Evolutionary conservation across 2,797 vertebrate genomes (phyloP).

Genomic region (Arrhamphus sclerolepis): DNA sequence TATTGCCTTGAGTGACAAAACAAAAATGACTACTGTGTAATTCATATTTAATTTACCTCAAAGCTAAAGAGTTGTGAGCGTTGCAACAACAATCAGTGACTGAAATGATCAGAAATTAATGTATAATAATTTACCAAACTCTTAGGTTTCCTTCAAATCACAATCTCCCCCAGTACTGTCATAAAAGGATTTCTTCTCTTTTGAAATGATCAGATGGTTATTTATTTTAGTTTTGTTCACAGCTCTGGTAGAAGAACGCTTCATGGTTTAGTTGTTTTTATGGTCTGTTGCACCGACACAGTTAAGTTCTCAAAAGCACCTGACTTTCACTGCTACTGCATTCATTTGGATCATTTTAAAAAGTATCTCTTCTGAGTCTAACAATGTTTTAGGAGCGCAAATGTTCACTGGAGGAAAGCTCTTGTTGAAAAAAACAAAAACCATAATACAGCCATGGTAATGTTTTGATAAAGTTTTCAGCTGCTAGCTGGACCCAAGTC

Average conservation of each 20-base stretch:
- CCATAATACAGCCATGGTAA: not conserved
- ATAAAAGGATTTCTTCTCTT: not conserved
- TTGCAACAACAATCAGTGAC: not conserved
- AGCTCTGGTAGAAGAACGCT: not conserved
- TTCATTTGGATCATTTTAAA: not conserved
- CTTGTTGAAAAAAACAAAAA: too few relatives aligned
- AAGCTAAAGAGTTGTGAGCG: not conserved
- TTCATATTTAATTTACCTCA: conserved; percentile 30
- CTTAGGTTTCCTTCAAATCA: conserved; percentile 16
- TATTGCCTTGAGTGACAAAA: not conserved
- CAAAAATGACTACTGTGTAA: conserved; percentile 9
- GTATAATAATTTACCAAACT: too few relatives aligned
- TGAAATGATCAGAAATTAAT: too few relatives aligned
- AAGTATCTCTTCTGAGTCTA: not conserved
- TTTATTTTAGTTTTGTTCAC: conserved; percentile 12
- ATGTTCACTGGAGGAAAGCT: not conserved
- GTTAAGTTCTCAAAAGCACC: not conserved
- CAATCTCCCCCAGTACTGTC: not conserved
- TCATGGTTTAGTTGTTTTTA: conserved; percentile 16
- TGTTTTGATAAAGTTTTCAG: conserved; percentile 8
- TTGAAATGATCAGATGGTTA: not conserved
- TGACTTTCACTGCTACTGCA: not conserved
- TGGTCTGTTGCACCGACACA: not conserved
- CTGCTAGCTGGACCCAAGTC: conserved; percentile 18
- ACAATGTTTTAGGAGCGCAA: not conserved